phyloP scores from a whole-genome alignment of 2,797 vertebrate species.

The Chiroxiphia lanceolata region DNA sequence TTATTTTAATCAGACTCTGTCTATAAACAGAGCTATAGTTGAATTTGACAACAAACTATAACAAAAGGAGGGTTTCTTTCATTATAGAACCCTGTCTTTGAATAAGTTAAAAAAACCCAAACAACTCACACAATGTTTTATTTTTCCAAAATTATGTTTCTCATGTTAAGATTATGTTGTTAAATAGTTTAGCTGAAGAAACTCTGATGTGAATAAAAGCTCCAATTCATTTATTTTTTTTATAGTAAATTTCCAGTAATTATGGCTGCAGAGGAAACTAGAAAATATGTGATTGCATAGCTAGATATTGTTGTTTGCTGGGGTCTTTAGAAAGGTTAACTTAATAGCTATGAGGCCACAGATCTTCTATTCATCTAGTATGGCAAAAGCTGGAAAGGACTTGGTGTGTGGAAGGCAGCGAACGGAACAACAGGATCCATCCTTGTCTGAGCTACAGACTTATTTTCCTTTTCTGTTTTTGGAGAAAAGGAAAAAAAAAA shows the following conservation, averaged over 20 bases:
- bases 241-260: neutral
- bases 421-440: neutral
- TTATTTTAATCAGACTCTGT: neutral
- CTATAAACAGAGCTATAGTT: neutral
- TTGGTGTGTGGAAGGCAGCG: neutral
- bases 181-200: neutral
- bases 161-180: neutral
- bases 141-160: neutral
- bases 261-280: neutral
- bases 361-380: neutral
- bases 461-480: neutral
- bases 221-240: neutral
- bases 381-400: neutral
- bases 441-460: neutral
- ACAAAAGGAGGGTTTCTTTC: neutral
- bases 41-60: neutral
- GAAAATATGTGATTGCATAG: neutral
- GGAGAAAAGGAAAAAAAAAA: no score
- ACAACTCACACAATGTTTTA: neutral
- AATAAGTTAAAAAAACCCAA: neutral
- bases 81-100: neutral
- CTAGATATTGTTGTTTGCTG: neutral
- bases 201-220: neutral
- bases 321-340: neutral
- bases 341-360: neutral